Base-by-base conservation (phyloP, 2,113 vertebrate genomes). In the Neogobius melanostomus region DNA sequence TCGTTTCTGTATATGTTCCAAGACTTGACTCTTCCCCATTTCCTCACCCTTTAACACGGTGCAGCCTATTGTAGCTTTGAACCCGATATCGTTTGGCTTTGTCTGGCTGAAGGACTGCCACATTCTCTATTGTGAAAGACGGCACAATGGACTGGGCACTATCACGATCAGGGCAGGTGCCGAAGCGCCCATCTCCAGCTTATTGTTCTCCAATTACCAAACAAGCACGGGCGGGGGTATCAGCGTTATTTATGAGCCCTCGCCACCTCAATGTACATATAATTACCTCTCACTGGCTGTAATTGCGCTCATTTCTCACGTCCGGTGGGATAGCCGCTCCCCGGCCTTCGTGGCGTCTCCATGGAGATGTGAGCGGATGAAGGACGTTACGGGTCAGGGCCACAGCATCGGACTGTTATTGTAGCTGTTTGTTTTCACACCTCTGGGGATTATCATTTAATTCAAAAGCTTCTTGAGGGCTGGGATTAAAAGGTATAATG, bases 291-390 rank as follows among this genome's bases (percentile, higher is more conserved):
- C 87, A 81, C 75, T 84, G 59, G 54, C 83, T 71, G 75, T 93
- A 91, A 92, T 90, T 90, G 88, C 59, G 71, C 83, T 90, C 86
- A 89, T 92, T 91, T 85, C 86, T 91, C 89, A 90, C 71, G 80
- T 90, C 79, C 69, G 6, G 51, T 9, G 66, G 7, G 74, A 85
- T 65, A 45, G 74, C 68, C 69, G 46, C 69, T 63, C 57, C 74
- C 17, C 9, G 69, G 76, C 75, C 73, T 75, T 79, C n/a, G 11
- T 53, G 54, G 36, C 57, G 56, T 79, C 72, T 62, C 74, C 75
- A 74, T 79, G 71, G 76, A 83, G 81, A 86, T 74, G 70, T 83
- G 75, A 84, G 85, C 61, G 16, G 28, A 3, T 80, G 76, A 84
- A 83, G 75, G 82, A 79, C 82, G 64, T 69, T 48, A 15, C 56